phyloP scores from a whole-genome alignment of 2,113 vertebrate genomes.

The Apteryx mantelli region DNA sequence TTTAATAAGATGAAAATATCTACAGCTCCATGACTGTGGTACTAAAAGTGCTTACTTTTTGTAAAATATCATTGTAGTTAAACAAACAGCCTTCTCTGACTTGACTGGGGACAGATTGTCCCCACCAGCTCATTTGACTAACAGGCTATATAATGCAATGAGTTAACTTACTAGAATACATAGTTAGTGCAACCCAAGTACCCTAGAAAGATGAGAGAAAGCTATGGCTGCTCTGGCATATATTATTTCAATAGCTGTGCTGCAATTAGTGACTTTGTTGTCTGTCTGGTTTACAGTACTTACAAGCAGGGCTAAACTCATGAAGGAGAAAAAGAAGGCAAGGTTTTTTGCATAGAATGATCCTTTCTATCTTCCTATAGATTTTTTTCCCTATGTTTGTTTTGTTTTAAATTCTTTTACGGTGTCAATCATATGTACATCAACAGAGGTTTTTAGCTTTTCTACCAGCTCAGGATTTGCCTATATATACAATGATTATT shows the following conservation, averaged over 20 bases:
- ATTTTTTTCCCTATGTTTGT: not conserved
- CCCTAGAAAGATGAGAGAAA: constrained; percentile 42
- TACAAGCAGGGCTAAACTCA: not conserved
- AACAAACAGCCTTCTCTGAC: constrained; percentile 12
- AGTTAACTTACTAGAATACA: constrained; percentile 17
- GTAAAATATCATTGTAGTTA: constrained; percentile 33
- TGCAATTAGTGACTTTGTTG: constrained; percentile 13
- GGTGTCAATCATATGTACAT: not conserved
- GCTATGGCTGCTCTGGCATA: not conserved
- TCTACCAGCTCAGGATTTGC: not conserved
- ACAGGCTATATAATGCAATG: constrained; percentile 30
- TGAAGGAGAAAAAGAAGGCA: not conserved
- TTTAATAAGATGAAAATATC: constrained; percentile 45
- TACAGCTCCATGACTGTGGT: not conserved
- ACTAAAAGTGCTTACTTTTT: constrained; percentile 56
- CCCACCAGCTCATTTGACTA: constrained; percentile 1
- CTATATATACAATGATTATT: not conserved
- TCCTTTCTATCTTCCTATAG: not conserved
- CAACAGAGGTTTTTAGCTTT: not conserved
- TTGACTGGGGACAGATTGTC: constrained; percentile 49
- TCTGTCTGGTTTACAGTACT: not conserved
- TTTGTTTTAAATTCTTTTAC: not conserved
- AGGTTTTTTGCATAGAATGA: not conserved
- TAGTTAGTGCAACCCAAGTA: not conserved
- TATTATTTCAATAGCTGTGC: constrained; percentile 1